These are phyloP conservation scores for Leucophora obtusa DNA, from an alignment of 2,888 invertebrate genomes.

Conservation along the genomic window DNA sequence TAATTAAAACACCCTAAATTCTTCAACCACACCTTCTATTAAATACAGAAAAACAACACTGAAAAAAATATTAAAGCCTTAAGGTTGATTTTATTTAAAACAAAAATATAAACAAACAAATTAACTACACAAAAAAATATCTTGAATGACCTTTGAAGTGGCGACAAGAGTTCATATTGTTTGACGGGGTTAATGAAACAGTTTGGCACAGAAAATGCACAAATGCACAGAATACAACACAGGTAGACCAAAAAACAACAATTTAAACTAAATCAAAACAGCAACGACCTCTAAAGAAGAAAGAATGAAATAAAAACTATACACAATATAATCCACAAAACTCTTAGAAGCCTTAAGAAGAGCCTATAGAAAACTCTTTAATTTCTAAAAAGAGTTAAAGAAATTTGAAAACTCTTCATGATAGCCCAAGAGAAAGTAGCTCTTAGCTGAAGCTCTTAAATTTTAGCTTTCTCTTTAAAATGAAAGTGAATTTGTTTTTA, in stretches of 20 bases:
- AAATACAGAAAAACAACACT: neutral
- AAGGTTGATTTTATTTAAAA: constrained; percentile 25
- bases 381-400: neutral
- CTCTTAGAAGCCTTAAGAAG: constrained; percentile 1
- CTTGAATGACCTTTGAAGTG: constrained; percentile 60
- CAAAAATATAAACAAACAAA: constrained; percentile 7
- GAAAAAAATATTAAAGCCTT: constrained; percentile 30
- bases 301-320: constrained; percentile 1
- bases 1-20: neutral
- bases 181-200: constrained; percentile 77
- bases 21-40: constrained; percentile 1
- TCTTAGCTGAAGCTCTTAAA: neutral
- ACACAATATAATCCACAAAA: neutral
- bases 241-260: constrained; percentile 35
- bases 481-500: constrained; percentile 64
- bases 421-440: neutral
- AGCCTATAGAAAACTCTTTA: neutral
- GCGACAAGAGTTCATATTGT: constrained; percentile 62
- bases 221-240: constrained; percentile 46
- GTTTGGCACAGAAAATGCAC: constrained; percentile 76
- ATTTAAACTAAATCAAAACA: constrained; percentile 41
- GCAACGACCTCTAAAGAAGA: constrained; percentile 62
- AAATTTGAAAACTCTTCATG: neutral
- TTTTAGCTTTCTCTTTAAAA: constrained; percentile 36
- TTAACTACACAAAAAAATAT: constrained; percentile 9